Base-by-base conservation (phyloP, 1,140 invertebrate genomes). In the Cryptotermes secundus region DNA sequence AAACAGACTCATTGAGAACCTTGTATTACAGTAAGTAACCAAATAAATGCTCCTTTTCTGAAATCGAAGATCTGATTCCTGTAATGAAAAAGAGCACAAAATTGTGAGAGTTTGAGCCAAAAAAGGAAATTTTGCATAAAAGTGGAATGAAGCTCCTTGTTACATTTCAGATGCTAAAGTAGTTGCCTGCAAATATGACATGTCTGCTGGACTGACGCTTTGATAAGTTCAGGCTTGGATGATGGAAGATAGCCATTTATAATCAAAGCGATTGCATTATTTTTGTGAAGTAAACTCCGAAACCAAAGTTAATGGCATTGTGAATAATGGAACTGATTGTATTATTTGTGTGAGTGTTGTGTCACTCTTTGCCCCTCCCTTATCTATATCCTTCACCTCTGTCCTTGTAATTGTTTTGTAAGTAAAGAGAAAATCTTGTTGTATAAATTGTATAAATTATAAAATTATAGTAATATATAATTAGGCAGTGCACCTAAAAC, bases 381-480 rank as follows among this genome's bases (percentile, higher is more conserved):
- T 38, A 24, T 45, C 34, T 81, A 7, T 81, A 81, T 34, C 31
- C 42, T 45, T 81, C 80, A 24, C 34, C 10, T 81, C 7, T 81
- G 34, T 81, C 42, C 45, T 49, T 19, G 22, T 22, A 49, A n/a
- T 72, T 72, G n/a, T 83, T 83, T 83, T 83, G 83, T 83, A 83
- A 38, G 34, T 83, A 83, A 83, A 79, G 7, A 12, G n/a, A 72
- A 31, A 72, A 72, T 31, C 59, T 31, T 65, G 72, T 83, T 65
- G 53, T 79, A 83, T 31, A 83, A 59, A 79, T 79, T 83, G 83
- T 83, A 83, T 83, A 83, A 83, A 83, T 83, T 83, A 83, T 83
- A 31, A 72, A 65, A 79, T 72, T 36, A 34, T 53, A 36, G 34
- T 83, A 79, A 83, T 35, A 83, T 72, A 83, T 83, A 82, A n/a